Evolutionary conservation across 2,113 vertebrate genomes (phyloP).

Genomic region (Cochlearius cochlearius): DNA sequence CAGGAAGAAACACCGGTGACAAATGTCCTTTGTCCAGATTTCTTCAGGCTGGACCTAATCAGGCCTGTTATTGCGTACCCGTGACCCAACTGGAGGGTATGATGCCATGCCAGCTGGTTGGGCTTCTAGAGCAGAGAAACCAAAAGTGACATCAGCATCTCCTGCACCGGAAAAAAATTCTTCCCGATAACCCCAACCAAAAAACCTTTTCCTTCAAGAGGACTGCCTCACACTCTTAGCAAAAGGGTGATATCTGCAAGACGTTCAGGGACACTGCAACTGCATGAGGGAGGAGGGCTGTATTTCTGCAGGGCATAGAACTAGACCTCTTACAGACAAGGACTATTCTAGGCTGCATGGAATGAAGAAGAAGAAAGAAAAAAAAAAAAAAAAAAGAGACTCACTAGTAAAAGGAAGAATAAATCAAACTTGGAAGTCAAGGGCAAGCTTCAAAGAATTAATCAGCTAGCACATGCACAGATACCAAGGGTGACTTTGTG

Average conservation of each 20-base stretch:
- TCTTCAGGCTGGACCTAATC: slow-evolving; percentile 71
- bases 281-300: neutral
- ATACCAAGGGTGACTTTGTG: neutral
- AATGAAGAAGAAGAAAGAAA: neutral
- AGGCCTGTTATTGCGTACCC: slow-evolving; percentile 77
- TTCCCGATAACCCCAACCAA: neutral
- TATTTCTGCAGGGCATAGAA: neutral
- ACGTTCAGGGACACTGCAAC: neutral
- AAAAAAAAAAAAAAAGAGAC: neutral
- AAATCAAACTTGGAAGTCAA: neutral
- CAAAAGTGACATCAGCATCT: neutral
- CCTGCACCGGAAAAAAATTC: neutral
- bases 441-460: neutral
- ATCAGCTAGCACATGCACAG: neutral
- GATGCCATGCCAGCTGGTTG: slow-evolving; percentile 75
- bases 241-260: neutral
- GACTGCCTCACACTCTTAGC: neutral
- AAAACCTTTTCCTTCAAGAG: neutral
- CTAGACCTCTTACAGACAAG: neutral
- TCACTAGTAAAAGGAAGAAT: neutral
- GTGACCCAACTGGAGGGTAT: slow-evolving; percentile 68
- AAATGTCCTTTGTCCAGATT: slow-evolving; percentile 69
- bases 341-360: neutral
- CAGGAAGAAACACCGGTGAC: slow-evolving; percentile 70
- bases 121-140: slow-evolving; percentile 66